A percentile compares a stretch with the other conserved stretches of the same genome.
phyloP scores from a whole-genome alignment of 2,113 vertebrate genomes.

The Penelope pileata region DNA sequence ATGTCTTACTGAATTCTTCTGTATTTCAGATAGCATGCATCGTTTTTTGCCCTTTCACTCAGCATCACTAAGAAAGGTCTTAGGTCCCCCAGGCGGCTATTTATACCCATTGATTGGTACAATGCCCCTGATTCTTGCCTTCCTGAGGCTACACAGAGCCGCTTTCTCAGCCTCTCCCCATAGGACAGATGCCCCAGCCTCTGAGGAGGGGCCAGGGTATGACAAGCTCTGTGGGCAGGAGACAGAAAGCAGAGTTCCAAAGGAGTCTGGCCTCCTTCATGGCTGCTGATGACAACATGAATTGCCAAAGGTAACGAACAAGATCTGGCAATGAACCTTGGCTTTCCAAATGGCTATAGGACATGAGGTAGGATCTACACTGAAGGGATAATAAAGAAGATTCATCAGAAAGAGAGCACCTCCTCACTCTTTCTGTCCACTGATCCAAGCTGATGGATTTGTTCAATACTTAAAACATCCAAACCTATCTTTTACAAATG shows the following conservation, averaged over 20 bases:
- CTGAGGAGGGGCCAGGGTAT: background rate
- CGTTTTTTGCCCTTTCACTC: background rate
- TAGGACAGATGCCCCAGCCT: background rate
- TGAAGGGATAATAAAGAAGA: background rate
- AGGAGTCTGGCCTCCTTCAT: accelerated
- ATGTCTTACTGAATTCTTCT: background rate
- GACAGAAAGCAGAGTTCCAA: background rate
- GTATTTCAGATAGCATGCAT: background rate
- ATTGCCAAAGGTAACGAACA: background rate
- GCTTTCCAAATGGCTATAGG: background rate
- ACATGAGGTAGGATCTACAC: background rate
- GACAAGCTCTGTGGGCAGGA: background rate
- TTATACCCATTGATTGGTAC: background rate
- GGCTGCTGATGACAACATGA: background rate
- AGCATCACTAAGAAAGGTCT: background rate
- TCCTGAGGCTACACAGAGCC: background rate
- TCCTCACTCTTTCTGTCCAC: background rate
- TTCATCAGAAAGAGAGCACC: background rate
- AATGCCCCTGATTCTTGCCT: background rate
- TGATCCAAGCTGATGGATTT: background rate
- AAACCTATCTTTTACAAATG: background rate
- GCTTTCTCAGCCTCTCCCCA: background rate
- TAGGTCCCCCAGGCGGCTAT: background rate
- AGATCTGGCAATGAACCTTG: background rate
- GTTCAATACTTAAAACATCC: background rate